Base-by-base conservation (phyloP, 2,888 invertebrate species). In the Rhimphoctona megacephalus region DNA sequence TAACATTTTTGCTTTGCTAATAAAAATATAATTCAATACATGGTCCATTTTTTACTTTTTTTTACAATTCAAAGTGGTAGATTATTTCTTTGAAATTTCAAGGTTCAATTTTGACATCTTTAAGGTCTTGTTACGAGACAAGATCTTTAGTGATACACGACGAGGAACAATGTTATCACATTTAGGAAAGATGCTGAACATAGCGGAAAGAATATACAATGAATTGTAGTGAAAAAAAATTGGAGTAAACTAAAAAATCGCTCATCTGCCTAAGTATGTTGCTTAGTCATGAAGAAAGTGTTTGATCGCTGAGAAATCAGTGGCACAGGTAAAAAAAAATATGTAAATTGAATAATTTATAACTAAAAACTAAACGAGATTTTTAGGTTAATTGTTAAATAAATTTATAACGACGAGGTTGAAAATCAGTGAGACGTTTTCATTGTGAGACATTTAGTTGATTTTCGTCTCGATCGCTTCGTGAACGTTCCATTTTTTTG, bases 111-210 rank as follows among this genome's bases (percentile, higher is more conserved):
- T 0, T n/a, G 49, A 70, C n/a, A 30, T 49, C 49, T 70, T 30
- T 8, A 8, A 14, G 43, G 4, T 25, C 46, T 30, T n/a, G 33
- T 64, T 39, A 11, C 36, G 9, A 52, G 5, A 25, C 52, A 33
- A 57, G 73, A 25, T 69, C 46, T n/a, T 66, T 57, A 54, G 4
- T 19, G 17, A 67, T 19, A 57, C 33, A 46, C 52, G 14, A 43
- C 52, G 36, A 74, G 78, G 78, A 82, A 85, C 72, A 85, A 67
- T 52, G 25, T 61, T 79, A 85, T 74, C 82, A 54, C 85, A 69
- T 64, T 36, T 46, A 81, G 66, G 54, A 52, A 69, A 46, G 17
- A 79, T 22, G 22, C 69, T 17, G 14, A 43, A 76, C 30, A 49
- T 39, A 82, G 54, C 22, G 30, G 57, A 33, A 14, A 5, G 36